These are phyloP conservation scores for Coremacera marginata DNA, from an alignment of 2,888 invertebrate genomes.

Conservation along the genomic window DNA sequence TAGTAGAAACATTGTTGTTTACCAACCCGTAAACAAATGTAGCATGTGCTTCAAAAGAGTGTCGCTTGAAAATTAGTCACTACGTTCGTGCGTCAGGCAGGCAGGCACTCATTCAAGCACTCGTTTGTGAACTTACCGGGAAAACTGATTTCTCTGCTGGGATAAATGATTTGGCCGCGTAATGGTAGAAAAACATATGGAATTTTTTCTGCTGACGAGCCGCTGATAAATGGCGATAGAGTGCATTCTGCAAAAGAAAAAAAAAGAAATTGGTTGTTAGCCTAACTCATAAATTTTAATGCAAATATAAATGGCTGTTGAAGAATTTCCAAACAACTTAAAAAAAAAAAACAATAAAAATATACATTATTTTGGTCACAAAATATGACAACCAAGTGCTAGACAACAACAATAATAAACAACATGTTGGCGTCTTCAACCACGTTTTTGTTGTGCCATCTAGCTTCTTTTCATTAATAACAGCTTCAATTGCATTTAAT, in stretches of 20 bases:
- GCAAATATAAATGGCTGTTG: not conserved
- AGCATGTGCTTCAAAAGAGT: too few relatives aligned
- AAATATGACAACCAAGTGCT: not conserved
- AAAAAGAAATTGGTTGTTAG: not conserved
- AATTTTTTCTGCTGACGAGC: constrained; percentile 81
- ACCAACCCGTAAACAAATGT: too few relatives aligned
- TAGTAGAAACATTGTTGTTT: not conserved
- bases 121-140: constrained; percentile 69
- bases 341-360: not conserved
- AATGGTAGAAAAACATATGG: constrained; percentile 89
- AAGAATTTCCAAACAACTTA: not conserved
- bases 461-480: not conserved
- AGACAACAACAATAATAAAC: not conserved
- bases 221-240: constrained; percentile 82
- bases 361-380: not conserved
- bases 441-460: not conserved
- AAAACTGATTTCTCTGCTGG: constrained; percentile 87
- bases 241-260: constrained; percentile 77
- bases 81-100: too few relatives aligned
- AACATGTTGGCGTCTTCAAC: not conserved
- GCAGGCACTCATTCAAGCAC: too few relatives aligned
- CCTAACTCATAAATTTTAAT: not conserved
- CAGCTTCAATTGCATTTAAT: constrained; percentile 20
- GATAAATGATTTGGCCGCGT: constrained; percentile 89
- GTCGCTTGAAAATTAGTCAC: too few relatives aligned